Evolutionary conservation across 2,888 invertebrate genomes (phyloP).

Genomic region (Seira sanloemensis): DNA sequence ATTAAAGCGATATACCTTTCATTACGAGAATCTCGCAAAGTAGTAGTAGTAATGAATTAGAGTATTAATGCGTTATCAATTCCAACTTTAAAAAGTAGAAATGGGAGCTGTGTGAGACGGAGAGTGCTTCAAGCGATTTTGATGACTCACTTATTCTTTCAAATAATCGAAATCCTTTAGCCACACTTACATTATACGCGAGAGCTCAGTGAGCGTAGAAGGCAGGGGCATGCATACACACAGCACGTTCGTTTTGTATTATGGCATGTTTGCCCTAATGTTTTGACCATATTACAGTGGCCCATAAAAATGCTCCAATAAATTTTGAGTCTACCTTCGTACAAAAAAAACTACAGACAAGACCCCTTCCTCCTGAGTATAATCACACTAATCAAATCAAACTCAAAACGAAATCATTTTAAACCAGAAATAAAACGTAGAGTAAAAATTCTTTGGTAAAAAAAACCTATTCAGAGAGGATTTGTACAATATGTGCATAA

Average conservation of each 20-base stretch:
- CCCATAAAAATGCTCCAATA: conserved; percentile 72
- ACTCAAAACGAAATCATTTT: not conserved
- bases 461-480: no score
- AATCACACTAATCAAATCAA: conserved; percentile 17
- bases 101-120: no score
- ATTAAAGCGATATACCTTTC: no score
- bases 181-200: no score
- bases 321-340: conserved; percentile 25
- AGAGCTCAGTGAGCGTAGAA: not conserved
- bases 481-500: not conserved
- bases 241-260: conserved; percentile 11
- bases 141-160: not conserved
- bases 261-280: not conserved
- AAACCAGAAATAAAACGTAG: not conserved
- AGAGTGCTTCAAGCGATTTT: not conserved
- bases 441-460: no score
- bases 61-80: no score
- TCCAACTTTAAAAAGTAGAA: no score
- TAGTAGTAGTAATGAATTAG: no score
- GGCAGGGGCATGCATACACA: not conserved
- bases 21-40: no score
- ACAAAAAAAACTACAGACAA: not conserved
- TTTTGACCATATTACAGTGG: conserved; percentile 65
- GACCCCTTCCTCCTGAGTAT: not conserved
- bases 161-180: not conserved